Conservation (phyloP, 1,140 invertebrate species). For the Drosophila sp. region DNA sequence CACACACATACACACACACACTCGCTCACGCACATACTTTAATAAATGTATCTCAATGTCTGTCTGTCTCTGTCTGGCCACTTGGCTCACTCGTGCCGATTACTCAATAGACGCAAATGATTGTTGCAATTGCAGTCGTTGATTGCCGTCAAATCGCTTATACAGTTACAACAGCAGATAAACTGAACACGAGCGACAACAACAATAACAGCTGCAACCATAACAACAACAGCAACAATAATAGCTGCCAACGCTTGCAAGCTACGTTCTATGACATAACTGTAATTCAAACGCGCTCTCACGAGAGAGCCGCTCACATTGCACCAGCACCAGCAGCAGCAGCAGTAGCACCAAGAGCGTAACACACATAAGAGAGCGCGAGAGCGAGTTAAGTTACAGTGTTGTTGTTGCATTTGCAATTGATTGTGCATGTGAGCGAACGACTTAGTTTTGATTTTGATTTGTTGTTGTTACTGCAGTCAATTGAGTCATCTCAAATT, state of each 20-base stretch:
- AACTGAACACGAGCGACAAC: constrained; percentile 63
- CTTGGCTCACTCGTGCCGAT: constrained; percentile 42
- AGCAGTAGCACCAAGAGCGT: constrained; percentile 37
- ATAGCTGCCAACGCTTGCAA: constrained; percentile 30
- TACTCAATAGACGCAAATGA: constrained; percentile 43
- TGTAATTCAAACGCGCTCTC: constrained; percentile 75
- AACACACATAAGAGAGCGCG: constrained; percentile 24
- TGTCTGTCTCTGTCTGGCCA: constrained; percentile 16
- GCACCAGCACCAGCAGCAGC: constrained; percentile 33
- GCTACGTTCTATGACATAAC: constrained; percentile 81
- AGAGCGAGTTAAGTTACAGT: not conserved
- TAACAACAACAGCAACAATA: constrained; percentile 35
- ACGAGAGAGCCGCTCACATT: constrained; percentile 43
- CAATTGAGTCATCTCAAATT: constrained; percentile 73
- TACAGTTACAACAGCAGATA: constrained; percentile 56
- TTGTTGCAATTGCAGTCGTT: constrained; percentile 54
- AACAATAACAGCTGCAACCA: constrained; percentile 33
- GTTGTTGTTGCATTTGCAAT: not conserved
- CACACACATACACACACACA: not conserved
- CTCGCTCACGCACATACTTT: not conserved
- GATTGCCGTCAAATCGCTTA: constrained; percentile 58
- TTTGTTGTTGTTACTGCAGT: constrained; percentile 39
- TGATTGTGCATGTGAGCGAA: constrained; percentile 60
- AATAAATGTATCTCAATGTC: not conserved
- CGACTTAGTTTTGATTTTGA: constrained; percentile 72